phyloP scores from a whole-genome alignment of 2,113 vertebrate genomes.

The Monopterus albus region DNA sequence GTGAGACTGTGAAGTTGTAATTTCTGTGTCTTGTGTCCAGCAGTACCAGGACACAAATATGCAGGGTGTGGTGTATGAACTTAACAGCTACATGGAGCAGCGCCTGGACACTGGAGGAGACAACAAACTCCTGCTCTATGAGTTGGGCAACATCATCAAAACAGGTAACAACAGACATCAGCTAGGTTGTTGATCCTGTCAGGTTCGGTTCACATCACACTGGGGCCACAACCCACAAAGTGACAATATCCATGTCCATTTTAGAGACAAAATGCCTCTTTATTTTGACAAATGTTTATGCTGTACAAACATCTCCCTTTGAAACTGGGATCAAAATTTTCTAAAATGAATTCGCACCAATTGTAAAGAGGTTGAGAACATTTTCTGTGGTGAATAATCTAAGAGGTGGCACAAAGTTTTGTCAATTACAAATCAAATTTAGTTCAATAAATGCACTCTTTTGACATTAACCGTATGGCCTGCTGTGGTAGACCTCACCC shows the following conservation, averaged over 20 bases:
- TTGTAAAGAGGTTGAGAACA: too few relatives aligned
- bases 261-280: background rate
- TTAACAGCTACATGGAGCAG: conserved; percentile 98
- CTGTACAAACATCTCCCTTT: too few relatives aligned
- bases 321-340: too few relatives aligned
- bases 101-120: conserved; percentile 93
- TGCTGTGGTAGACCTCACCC: too few relatives aligned
- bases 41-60: conserved; percentile 98
- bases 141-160: conserved; percentile 96
- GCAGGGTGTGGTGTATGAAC: conserved; percentile 96
- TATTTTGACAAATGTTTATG: conserved; percentile 2
- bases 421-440: too few relatives aligned
- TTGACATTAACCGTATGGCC: too few relatives aligned
- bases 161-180: conserved; percentile 82
- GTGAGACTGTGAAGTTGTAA: conserved; percentile 40
- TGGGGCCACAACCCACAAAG: background rate
- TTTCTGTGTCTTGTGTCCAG: conserved; percentile 74
- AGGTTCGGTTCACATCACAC: background rate
- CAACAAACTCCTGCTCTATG: conserved; percentile 95
- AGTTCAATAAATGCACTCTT: too few relatives aligned
- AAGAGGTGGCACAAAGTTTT: too few relatives aligned
- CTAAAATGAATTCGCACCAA: too few relatives aligned
- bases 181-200: background rate
- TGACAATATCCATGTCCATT: too few relatives aligned
- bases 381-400: too few relatives aligned